phyloP scores from a whole-genome alignment of 2,113 vertebrate genomes.

The Tenebrosternarchus preto region DNA sequence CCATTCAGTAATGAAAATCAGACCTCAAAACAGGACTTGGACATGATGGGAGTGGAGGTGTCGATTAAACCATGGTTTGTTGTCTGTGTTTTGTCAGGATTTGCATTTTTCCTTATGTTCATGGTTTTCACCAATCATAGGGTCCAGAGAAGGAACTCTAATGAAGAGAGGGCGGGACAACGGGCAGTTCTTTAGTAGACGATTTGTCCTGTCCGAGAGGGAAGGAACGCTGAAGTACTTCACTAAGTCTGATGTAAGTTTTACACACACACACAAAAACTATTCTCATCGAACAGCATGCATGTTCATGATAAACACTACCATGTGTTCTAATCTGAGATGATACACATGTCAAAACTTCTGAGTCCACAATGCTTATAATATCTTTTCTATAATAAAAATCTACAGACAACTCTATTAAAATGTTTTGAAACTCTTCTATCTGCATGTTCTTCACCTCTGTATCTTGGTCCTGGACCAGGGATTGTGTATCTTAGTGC shows the following conservation, averaged over 20 bases:
- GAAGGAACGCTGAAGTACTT: conserved; percentile 88
- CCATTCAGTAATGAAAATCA: not conserved
- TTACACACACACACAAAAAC: not conserved
- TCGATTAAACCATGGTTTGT: not conserved
- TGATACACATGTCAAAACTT: no score
- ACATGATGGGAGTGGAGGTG: not conserved
- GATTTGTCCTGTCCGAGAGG: conserved; percentile 83
- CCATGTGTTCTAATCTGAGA: no score
- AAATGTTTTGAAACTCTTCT: no score
- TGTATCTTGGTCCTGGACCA: no score
- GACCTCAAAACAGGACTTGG: not conserved
- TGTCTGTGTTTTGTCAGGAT: not conserved
- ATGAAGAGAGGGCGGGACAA: conserved; percentile 89
- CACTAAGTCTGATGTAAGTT: conserved; percentile 85
- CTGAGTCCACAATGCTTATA: no score
- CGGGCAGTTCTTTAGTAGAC: conserved; percentile 82
- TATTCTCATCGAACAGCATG: not conserved
- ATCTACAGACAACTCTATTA: no score
- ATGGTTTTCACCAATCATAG: conserved; percentile 62
- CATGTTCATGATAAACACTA: no score
- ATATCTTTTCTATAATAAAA: no score
- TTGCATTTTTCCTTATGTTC: not conserved
- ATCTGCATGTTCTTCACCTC: no score
- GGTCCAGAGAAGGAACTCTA: conserved; percentile 77
- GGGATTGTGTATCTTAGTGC: no score